A percentile compares a stretch with the other conserved stretches of the same genome.
These are phyloP conservation scores for Drosophila elegans DNA, from an alignment of 1,140 invertebrate species.

Conservation along the genomic window DNA sequence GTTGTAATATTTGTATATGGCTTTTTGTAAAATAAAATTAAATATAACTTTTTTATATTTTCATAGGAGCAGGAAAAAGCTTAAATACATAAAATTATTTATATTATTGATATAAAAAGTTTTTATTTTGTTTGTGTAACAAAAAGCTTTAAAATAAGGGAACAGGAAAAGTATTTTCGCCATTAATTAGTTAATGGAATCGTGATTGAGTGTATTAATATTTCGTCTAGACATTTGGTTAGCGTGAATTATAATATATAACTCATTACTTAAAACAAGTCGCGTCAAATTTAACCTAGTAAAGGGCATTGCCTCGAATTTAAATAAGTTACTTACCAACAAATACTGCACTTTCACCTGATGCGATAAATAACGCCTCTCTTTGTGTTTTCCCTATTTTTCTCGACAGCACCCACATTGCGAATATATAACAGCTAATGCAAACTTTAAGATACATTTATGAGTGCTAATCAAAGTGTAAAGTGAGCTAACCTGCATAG, in stretches of 20 bases:
- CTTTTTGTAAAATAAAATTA: no score
- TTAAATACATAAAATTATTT: no score
- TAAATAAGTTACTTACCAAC: background rate
- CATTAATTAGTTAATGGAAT: conserved; percentile 4
- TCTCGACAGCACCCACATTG: conserved; percentile 4
- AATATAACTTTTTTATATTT: no score
- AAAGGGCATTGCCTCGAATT: conserved; percentile 6
- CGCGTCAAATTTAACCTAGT: conserved; percentile 3
- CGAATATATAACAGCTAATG: conserved; percentile 23
- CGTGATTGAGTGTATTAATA: conserved; percentile 21
- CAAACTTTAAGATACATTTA: conserved; percentile 62
- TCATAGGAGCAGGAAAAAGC: no score
- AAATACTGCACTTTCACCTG: conserved; percentile 40
- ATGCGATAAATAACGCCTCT: background rate
- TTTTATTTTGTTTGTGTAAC: no score
- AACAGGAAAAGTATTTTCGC: background rate
- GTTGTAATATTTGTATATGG: background rate
- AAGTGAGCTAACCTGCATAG: conserved; percentile 22
- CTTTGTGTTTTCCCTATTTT: background rate
- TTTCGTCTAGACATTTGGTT: conserved; percentile 53
- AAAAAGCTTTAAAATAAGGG: no score
- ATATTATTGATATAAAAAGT: no score
- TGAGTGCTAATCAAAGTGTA: conserved; percentile 48
- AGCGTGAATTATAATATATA: conserved; percentile 27
- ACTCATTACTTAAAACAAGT: conserved; percentile 8